These are phyloP conservation scores for Ooceraea biroi DNA, from an alignment of 1,140 invertebrate genomes.

Conservation along the genomic window DNA sequence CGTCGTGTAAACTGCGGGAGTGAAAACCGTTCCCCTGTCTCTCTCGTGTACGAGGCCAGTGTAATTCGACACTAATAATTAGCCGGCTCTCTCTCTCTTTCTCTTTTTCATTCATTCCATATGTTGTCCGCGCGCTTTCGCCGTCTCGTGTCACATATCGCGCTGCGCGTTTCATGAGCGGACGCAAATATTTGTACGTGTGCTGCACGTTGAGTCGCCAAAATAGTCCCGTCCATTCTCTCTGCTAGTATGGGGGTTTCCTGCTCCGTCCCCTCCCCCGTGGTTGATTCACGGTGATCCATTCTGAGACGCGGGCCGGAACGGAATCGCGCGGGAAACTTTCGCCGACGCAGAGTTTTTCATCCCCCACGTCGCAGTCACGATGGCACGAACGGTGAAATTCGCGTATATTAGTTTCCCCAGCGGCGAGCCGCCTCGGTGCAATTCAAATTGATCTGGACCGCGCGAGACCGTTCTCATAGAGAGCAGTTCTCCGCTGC, in stretches of 20 bases:
- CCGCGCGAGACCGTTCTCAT: background rate
- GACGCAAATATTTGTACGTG: constrained; percentile 63
- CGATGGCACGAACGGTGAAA: background rate
- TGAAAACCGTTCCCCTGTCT: constrained; percentile 43
- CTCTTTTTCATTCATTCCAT: background rate
- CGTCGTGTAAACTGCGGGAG: constrained; percentile 66
- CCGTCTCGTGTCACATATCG: constrained; percentile 13
- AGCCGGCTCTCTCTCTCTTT: constrained; percentile 29
- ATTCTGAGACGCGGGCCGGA: background rate
- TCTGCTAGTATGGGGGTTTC: too few species aligned
- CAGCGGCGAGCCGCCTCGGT: background rate
- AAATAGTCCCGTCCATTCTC: constrained; percentile 26
- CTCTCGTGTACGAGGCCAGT: background rate
- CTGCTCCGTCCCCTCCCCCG: too few species aligned
- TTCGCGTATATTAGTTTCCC: constrained; percentile 26
- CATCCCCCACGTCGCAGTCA: background rate
- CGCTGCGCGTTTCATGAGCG: constrained; percentile 29
- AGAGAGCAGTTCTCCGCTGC: background rate
- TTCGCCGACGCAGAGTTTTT: constrained; percentile 26
- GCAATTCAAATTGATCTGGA: constrained; percentile 13
- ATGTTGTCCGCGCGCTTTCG: constrained; percentile 6
- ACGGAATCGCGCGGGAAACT: constrained; percentile 18
- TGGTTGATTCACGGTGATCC: constrained; percentile 36
- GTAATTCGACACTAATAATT: constrained; percentile 60
- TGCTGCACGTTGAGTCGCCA: constrained; percentile 29